phyloP scores from a whole-genome alignment of 2,113 vertebrate species.

The Proteles cristata region DNA sequence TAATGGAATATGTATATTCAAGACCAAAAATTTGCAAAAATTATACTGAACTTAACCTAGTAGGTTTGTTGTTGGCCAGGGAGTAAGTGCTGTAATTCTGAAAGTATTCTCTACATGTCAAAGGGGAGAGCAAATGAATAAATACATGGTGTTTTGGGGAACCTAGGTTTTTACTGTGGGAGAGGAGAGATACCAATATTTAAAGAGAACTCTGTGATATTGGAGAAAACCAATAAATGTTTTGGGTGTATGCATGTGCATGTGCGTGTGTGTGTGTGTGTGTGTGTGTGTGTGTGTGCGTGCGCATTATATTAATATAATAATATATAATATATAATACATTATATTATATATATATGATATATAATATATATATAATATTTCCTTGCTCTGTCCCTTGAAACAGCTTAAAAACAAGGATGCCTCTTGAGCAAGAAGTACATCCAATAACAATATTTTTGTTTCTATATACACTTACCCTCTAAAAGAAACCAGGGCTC shows the following conservation, averaged over 20 bases:
- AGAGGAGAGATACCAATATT: neutral
- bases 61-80: neutral
- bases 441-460: neutral
- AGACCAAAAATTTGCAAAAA: neutral
- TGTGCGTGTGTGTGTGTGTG: neutral
- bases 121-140: neutral
- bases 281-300: neutral
- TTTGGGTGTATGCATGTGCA: neutral
- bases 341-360: no score
- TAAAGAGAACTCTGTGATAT: neutral
- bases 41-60: neutral
- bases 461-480: neutral
- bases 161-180: neutral
- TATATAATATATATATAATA: neutral
- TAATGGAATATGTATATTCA: neutral
- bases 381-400: neutral
- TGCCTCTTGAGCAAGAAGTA: neutral
- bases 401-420: neutral
- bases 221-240: neutral
- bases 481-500: neutral
- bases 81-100: neutral
- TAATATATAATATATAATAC: no score
- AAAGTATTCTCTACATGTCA: neutral
- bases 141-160: neutral
- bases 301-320: no score